Evolutionary conservation across 2,888 invertebrate species (phyloP), one percentile per base, ranked within the genome.

Genomic region (Andrena praecox): DNA sequence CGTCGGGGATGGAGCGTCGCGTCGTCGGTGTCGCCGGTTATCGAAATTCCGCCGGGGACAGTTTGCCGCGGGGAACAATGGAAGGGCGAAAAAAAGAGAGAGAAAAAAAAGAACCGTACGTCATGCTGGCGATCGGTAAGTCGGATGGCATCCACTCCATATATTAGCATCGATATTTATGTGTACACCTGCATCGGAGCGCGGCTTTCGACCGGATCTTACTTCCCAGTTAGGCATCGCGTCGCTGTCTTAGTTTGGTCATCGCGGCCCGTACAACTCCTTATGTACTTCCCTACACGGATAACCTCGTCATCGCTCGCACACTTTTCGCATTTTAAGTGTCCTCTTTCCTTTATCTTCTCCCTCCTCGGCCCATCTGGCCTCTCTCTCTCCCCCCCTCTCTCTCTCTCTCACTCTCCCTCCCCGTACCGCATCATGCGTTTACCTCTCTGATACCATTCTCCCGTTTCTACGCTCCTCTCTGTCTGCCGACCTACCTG

Each of bases 81-180:
- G 76, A 64, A 60, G 52, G 80, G 70, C 60, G 64, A 71, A 80
- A 73, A 52, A 84, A 74, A 35, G 54, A 63, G 33, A 16, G 20
- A 59, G 54, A 67, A 62, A 54, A 74, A 63, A 69, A 81, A 80
- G 62, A 72, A 60, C 52, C 78, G 81, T 81, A 82, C 85, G 85
- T 84, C 84, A 84, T 82, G 84, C 77, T 64, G 82, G 71, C 82
- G 86, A 87, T 87, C 87, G 80, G 82, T 85, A 84, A 78, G 70
- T 84, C 83, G 85, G 90, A 89, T 87, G 87, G 86, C 88, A 89
- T 89, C 89, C 89, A 87, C 89, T 90, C 90, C 89, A 89, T 89
- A 89, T 91, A 93, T 93, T 93, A 93, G 93, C 92, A 93, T 93
- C 92, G 93, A 93, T 93, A 93, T 93, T 93, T 93, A 93, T 93